Base-by-base conservation (phyloP, 2,113 vertebrate genomes). In the Euleptes europaea region DNA sequence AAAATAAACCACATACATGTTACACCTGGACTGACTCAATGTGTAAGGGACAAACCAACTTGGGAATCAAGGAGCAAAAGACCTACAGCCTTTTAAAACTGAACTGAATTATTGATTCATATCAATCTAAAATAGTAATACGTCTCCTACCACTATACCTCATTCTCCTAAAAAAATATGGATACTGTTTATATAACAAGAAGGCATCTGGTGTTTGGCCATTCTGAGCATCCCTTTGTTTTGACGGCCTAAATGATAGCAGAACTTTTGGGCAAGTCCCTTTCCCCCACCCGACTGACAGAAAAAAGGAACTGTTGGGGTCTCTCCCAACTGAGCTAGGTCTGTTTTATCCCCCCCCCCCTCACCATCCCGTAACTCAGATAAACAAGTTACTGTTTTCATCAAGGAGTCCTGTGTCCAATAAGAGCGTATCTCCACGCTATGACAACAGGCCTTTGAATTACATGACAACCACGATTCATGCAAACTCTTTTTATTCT, bases 321-420 rank as follows among this genome's bases (percentile, higher is more conserved):
- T 31, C 79, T 44, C 21, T 86, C 85, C 85, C 90, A 90, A 12
- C 12, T 85, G 49, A 17, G 51, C 70, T 42, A 51, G 82, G 33
- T 84, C 63, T 91, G 88, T 76, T 5, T 89, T 88, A 88, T 49
- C 54, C 19, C 54, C 51, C 51, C 19, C 15, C 51, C 54, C 67
- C 47, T 69, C 44, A 13, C 49, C 7, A 10, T 63, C 26, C 23
- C 38, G 23, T 73, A 63, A 65, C 14, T 88, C 80, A 80, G 77
- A 91, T 92, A 89, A 93, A 91, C 60, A 89, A 72, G 83, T 74
- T 63, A 81, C 67, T 93, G 87, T 92, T 92, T 90, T 90, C 40
- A n/a, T 92, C 14, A 88, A 57, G 38, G 70, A 90, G 76, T 60
- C 87, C 91, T 88, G 85, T 94, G 72, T 26, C 51, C 10, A 5